These are phyloP conservation scores for Aegotheles bennettii DNA, from an alignment of 2,113 vertebrate genomes.

Conservation along the genomic window DNA sequence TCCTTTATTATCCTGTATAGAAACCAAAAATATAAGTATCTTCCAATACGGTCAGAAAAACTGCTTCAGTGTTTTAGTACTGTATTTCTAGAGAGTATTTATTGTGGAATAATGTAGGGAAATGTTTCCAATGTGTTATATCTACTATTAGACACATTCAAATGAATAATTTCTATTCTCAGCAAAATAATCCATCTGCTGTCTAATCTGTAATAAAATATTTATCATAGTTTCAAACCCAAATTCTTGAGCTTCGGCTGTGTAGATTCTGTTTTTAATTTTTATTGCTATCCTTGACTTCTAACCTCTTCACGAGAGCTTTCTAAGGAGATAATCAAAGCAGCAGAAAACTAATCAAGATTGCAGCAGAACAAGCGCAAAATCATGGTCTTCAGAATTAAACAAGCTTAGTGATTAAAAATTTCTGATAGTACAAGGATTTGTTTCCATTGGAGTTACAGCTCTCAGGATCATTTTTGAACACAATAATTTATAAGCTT, in stretches of 20 bases:
- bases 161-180: not conserved
- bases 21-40: not conserved
- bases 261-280: not conserved
- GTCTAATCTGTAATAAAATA: not conserved
- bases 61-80: not conserved
- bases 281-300: not conserved
- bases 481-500: not conserved
- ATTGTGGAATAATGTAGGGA: not conserved
- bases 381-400: not conserved
- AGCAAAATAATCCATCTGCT: not conserved
- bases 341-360: conserved; percentile 10
- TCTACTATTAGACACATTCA: not conserved
- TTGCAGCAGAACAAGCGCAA: not conserved
- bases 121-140: not conserved
- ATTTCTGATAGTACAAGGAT: not conserved
- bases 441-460: not conserved
- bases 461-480: not conserved
- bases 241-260: not conserved
- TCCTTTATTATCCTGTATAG: not conserved
- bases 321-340: not conserved
- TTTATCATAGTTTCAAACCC: not conserved
- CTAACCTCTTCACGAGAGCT: not conserved
- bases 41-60: not conserved
- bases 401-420: conserved; percentile 17
- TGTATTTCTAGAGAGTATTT: not conserved